Evolutionary conservation across 64 coral and sea anemone species (phyloP).

Genomic region (Actinia tenebrosa): DNA sequence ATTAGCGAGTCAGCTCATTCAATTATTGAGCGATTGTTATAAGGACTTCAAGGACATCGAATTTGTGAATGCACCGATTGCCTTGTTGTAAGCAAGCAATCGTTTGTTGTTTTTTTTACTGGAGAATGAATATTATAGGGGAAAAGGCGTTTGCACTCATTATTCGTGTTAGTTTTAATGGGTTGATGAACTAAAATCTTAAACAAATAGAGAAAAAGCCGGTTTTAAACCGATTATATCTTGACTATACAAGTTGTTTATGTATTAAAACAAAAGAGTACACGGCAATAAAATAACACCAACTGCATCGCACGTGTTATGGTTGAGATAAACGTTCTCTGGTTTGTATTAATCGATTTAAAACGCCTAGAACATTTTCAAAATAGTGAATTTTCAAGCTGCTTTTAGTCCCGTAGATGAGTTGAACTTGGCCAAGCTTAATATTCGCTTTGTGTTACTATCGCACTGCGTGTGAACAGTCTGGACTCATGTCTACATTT

Average conservation of each 20-base stretch:
- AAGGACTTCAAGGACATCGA: constrained; percentile 75
- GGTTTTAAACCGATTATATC: constrained; percentile 4
- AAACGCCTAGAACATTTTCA: neutral
- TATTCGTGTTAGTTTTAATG: neutral
- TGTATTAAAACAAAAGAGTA: constrained; percentile 71
- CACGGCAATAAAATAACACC: constrained; percentile 48
- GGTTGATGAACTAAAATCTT: neutral
- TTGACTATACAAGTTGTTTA: constrained; percentile 70
- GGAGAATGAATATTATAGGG: neutral
- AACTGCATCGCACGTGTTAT: constrained; percentile 42
- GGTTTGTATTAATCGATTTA: neutral
- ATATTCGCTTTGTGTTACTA: constrained; percentile 76
- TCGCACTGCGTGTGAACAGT: constrained; percentile 81
- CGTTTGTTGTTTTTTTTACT: neutral
- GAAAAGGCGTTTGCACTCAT: neutral
- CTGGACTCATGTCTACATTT: constrained; percentile 90
- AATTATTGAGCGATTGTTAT: constrained; percentile 95
- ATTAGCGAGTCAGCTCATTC: constrained; percentile 93
- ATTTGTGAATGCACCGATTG: constrained; percentile 35
- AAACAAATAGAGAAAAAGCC: neutral
- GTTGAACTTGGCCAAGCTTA: constrained; percentile 56
- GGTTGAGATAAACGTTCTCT: neutral
- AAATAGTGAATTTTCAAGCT: neutral
- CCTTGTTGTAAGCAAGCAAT: neutral
- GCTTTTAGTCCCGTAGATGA: neutral